Evolutionary conservation across 2,888 invertebrate species (phyloP).

Genomic region (Steinernema hermaphroditum): DNA sequence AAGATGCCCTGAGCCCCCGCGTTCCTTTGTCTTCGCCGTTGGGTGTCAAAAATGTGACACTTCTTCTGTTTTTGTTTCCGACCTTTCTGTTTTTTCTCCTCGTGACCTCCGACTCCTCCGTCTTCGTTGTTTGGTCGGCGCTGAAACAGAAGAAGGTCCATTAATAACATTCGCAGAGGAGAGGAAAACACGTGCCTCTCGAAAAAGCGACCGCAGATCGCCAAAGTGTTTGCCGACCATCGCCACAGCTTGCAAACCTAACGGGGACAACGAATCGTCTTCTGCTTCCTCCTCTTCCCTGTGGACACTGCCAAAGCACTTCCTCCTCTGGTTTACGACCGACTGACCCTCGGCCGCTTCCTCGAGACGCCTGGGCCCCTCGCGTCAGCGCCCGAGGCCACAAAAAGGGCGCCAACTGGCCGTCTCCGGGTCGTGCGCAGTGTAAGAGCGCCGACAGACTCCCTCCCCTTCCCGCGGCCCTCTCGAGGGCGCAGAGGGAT

Average conservation of each 20-base stretch:
- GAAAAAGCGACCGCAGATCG: neutral
- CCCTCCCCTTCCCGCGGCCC: neutral
- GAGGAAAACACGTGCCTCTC: slow-evolving; percentile 3
- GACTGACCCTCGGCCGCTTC: too few relatives aligned
- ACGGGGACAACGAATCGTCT: too few relatives aligned
- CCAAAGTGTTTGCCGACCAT: too few relatives aligned
- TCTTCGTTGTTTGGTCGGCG: slow-evolving; percentile 9
- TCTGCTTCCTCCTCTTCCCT: too few relatives aligned
- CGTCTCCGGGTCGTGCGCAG: slow-evolving; percentile 26
- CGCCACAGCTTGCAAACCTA: too few relatives aligned
- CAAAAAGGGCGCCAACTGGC: slow-evolving; percentile 27
- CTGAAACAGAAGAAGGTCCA: neutral
- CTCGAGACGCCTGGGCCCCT: neutral
- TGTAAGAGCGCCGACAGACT: slow-evolving; percentile 15
- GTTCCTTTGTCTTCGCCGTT: too few relatives aligned
- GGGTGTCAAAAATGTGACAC: too few relatives aligned
- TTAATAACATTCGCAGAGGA: neutral
- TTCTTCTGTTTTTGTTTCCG: too few relatives aligned
- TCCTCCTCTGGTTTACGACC: too few relatives aligned
- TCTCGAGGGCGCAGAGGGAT: slow-evolving; percentile 16
- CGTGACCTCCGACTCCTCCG: neutral
- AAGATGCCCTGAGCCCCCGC: too few relatives aligned
- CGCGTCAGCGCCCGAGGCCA: slow-evolving; percentile 2
- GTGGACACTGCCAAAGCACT: too few relatives aligned
- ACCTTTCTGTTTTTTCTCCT: neutral